Percentiles rank a stretch among this genome's conserved stretches.
phyloP scores from a whole-genome alignment of 2,113 vertebrate species.

The Megalops atlanticus region DNA sequence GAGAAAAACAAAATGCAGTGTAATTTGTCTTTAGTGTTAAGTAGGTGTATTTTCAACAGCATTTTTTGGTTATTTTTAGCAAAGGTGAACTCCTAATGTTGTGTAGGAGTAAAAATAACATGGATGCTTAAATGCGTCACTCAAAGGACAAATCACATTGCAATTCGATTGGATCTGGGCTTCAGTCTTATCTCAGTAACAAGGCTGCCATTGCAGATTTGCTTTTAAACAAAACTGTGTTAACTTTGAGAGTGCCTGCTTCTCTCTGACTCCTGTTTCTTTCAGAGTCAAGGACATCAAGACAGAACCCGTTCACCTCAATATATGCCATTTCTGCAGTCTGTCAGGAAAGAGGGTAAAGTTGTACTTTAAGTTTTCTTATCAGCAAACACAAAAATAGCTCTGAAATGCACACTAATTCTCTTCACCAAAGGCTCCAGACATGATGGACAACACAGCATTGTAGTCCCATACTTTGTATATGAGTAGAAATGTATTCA shows the following conservation, averaged over 20 bases:
- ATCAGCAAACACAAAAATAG: neutral
- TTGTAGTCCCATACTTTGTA: too few relatives aligned
- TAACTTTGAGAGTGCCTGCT: neutral
- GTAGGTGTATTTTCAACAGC: too few relatives aligned
- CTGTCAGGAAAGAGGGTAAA: neutral
- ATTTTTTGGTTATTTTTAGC: too few relatives aligned
- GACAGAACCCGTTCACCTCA: neutral
- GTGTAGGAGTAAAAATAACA: too few relatives aligned
- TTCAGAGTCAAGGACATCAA: neutral
- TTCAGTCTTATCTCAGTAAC: too few relatives aligned
- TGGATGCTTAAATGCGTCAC: too few relatives aligned
- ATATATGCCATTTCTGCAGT: neutral
- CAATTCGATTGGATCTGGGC: neutral
- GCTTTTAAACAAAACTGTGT: neutral
- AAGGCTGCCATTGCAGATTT: neutral
- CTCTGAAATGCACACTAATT: neutral
- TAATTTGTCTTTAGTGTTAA: too few relatives aligned
- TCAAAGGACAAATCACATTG: neutral
- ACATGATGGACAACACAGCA: neutral
- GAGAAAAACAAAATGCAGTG: too few relatives aligned
- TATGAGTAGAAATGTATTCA: too few relatives aligned
- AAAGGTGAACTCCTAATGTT: too few relatives aligned
- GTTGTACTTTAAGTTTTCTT: neutral
- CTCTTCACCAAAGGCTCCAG: neutral
- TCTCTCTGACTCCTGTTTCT: neutral